A percentile compares a stretch with the other conserved stretches of the same genome.
phyloP scores from a whole-genome alignment of 2,797 vertebrate genomes.

The Phoxinus dragarum region DNA sequence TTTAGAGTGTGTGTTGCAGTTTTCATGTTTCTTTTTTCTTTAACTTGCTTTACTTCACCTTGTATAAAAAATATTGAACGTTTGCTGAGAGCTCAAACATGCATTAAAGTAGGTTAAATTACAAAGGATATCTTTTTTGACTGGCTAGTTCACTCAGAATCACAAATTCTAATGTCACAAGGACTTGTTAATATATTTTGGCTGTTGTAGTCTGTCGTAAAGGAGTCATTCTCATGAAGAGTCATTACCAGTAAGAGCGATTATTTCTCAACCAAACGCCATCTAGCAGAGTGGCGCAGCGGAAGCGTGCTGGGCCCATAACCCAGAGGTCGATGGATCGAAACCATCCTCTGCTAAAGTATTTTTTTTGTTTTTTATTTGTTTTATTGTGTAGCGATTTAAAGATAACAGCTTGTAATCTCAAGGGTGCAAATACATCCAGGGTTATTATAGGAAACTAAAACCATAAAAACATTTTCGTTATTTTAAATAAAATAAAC shows the following conservation, averaged over 20 bases:
- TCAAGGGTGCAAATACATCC: neutral
- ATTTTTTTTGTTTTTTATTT: no score
- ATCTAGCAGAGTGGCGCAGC: slow-evolving; percentile 81
- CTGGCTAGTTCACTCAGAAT: neutral
- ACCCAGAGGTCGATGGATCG: slow-evolving; percentile 84
- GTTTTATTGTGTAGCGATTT: neutral
- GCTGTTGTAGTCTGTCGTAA: fast-evolving
- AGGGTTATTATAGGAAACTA: neutral
- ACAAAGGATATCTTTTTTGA: neutral
- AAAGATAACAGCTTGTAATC: neutral
- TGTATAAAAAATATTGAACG: neutral
- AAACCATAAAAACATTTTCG: neutral
- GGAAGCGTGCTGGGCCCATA: slow-evolving; percentile 85
- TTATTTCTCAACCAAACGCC: fast-evolving
- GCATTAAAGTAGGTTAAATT: neutral
- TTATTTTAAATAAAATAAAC: no score
- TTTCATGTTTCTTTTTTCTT: neutral
- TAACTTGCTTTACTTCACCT: neutral
- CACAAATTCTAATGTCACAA: no score
- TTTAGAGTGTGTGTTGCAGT: neutral
- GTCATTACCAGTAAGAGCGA: fast-evolving
- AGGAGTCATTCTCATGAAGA: neutral
- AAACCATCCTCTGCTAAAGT: slow-evolving; percentile 82
- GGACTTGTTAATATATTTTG: fast-evolving
- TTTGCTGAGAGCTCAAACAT: neutral